Evolutionary conservation across 2,797 vertebrate species (phyloP).

Genomic region (Mormyrops boulengeri): DNA sequence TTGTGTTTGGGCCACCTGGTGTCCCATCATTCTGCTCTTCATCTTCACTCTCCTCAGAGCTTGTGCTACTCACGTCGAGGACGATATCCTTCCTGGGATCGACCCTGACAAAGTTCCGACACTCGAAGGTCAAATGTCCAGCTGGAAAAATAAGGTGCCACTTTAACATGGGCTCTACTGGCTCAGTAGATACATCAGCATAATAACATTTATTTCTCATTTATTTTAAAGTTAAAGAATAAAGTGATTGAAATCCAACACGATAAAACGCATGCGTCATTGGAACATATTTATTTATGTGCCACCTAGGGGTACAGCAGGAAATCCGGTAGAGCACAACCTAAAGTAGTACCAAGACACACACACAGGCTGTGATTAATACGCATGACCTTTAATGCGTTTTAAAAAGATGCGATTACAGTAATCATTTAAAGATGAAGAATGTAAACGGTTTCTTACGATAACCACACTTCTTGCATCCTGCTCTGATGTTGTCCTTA

Average conservation of each 20-base stretch:
- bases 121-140: conserved; percentile 95
- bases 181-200: neutral
- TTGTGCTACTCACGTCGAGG: conserved; percentile 95
- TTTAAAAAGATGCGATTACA: neutral
- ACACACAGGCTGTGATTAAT: neutral
- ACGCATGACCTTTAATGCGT: neutral
- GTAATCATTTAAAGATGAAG: neutral
- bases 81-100: conserved; percentile 96
- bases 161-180: neutral
- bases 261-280: neutral
- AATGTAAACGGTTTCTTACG: conserved; percentile 70
- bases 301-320: neutral
- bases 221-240: neutral
- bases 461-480: conserved; percentile 97
- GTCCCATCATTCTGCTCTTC: conserved; percentile 55
- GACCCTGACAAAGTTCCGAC: conserved; percentile 91
- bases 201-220: neutral
- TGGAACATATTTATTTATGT: neutral
- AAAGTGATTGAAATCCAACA: neutral
- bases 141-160: conserved; percentile 55
- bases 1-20: conserved; percentile 37
- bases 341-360: neutral
- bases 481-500: conserved; percentile 94
- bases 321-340: neutral
- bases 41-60: conserved; percentile 88